Evolutionary conservation across 2,113 vertebrate species (phyloP).

Genomic region (Desmodus rotundus): DNA sequence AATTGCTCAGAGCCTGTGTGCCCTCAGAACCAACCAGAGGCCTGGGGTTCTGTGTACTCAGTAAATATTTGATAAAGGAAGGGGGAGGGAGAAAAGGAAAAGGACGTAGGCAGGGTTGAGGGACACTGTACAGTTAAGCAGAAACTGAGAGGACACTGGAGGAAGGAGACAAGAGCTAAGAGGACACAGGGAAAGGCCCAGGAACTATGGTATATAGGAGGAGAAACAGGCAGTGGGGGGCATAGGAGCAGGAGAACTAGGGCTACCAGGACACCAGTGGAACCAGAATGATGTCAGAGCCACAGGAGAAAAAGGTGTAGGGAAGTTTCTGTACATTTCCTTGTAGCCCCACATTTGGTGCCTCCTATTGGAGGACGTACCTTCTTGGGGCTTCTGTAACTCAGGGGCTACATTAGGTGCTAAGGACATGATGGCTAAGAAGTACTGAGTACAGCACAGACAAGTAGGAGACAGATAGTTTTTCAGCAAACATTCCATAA

Average conservation of each 20-base stretch:
- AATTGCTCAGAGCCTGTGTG: background rate
- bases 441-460: slow-evolving; percentile 31
- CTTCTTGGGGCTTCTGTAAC: background rate
- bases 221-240: background rate
- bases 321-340: background rate
- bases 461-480: slow-evolving; percentile 55
- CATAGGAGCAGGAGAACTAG: background rate
- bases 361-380: background rate
- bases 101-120: background rate
- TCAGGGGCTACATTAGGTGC: background rate
- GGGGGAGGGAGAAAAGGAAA: background rate
- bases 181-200: background rate
- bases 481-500: slow-evolving; percentile 57
- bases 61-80: background rate
- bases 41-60: background rate
- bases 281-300: background rate
- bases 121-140: background rate
- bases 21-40: background rate
- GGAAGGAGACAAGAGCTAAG: background rate
- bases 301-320: background rate
- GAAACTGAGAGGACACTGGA: background rate
- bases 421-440: background rate
- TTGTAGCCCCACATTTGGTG: background rate
- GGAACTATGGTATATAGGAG: background rate
- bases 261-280: background rate